Evolutionary conservation across 2,888 invertebrate species (phyloP).

Genomic region (Hyalella azteca): DNA sequence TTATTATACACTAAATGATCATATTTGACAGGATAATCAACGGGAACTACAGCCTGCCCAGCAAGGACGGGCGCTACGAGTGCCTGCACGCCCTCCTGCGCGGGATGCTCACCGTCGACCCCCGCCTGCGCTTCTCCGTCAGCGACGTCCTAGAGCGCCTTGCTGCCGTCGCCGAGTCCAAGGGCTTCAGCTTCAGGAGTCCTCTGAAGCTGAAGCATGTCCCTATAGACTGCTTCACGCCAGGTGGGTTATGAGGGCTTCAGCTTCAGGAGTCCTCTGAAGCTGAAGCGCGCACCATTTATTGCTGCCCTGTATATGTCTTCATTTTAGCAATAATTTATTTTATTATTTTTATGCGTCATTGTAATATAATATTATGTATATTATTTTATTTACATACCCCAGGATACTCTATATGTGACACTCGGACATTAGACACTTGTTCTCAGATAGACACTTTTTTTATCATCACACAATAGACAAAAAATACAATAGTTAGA

Average conservation of each 20-base stretch:
- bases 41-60: slow-evolving; percentile 87
- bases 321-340: too few relatives aligned
- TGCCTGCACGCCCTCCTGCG: slow-evolving; percentile 90
- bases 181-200: slow-evolving; percentile 80
- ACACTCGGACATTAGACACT: too few relatives aligned
- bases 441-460: too few relatives aligned
- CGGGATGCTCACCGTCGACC: slow-evolving; percentile 71
- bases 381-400: too few relatives aligned
- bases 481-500: too few relatives aligned
- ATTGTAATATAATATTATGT: too few relatives aligned
- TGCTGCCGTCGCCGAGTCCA: slow-evolving; percentile 86
- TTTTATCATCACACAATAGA: too few relatives aligned
- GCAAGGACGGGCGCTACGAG: slow-evolving; percentile 78
- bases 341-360: too few relatives aligned
- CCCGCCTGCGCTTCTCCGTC: slow-evolving; percentile 79
- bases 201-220: slow-evolving; percentile 73
- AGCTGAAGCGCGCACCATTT: slow-evolving; percentile 68
- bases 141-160: slow-evolving; percentile 81
- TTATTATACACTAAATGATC: too few relatives aligned
- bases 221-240: slow-evolving; percentile 62
- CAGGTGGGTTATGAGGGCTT: slow-evolving; percentile 68
- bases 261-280: slow-evolving; percentile 80
- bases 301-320: background rate
- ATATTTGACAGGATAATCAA: slow-evolving; percentile 78
- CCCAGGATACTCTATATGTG: too few relatives aligned